Percentiles rank a stretch among this genome's conserved stretches.
Evolutionary conservation across 1,140 invertebrate species (phyloP).

Genomic region (Latrodectus geometricus): DNA sequence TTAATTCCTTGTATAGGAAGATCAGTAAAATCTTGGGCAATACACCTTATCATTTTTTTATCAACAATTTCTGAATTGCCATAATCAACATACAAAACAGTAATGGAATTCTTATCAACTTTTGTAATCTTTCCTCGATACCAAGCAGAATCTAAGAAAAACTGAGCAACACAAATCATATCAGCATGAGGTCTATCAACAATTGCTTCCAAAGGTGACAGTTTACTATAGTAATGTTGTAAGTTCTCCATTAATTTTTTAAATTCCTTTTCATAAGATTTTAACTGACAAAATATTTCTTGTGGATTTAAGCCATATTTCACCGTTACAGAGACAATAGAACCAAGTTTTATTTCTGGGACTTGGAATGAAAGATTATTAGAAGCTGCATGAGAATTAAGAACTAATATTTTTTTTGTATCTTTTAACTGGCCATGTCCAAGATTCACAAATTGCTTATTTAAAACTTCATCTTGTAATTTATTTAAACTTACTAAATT

Average conservation of each 20-base stretch:
- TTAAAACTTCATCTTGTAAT: slow-evolving; percentile 40
- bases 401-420: slow-evolving; percentile 31
- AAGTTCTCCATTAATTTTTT: slow-evolving; percentile 46
- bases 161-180: slow-evolving; percentile 79
- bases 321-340: slow-evolving; percentile 13
- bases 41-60: slow-evolving; percentile 29
- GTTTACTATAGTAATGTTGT: slow-evolving; percentile 36
- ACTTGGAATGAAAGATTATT: slow-evolving; percentile 15
- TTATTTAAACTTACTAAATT: slow-evolving; percentile 48
- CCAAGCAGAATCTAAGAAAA: slow-evolving; percentile 80
- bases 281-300: slow-evolving; percentile 49
- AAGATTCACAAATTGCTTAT: slow-evolving; percentile 64
- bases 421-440: slow-evolving; percentile 56
- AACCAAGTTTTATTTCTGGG: slow-evolving; percentile 6
- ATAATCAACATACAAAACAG: slow-evolving; percentile 84
- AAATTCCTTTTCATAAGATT: slow-evolving; percentile 22
- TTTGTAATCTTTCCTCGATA: slow-evolving; percentile 84
- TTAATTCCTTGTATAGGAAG: slow-evolving; percentile 54
- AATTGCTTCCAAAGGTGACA: neutral
- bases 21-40: slow-evolving; percentile 29
- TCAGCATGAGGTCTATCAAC: slow-evolving; percentile 68
- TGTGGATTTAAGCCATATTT: slow-evolving; percentile 31
- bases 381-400: slow-evolving; percentile 43
- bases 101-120: slow-evolving; percentile 76
- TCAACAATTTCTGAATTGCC: slow-evolving; percentile 74